These are phyloP conservation scores for Xestoiulus laeticollis DNA, from an alignment of 2,888 invertebrate species.

Conservation along the genomic window DNA sequence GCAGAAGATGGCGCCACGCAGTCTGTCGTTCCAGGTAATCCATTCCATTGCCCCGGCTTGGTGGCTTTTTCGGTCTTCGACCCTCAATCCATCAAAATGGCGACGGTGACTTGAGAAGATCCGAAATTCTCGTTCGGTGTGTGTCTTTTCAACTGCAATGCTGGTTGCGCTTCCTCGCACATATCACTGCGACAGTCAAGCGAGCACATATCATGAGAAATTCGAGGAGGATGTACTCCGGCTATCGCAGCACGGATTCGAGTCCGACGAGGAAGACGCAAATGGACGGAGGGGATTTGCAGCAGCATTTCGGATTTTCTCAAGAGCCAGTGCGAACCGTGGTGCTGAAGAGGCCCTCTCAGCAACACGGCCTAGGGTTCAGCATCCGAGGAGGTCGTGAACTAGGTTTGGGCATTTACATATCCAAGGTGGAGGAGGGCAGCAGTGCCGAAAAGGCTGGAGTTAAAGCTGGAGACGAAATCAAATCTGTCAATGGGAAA, in stretches of 20 bases:
- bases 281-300: neutral
- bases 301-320: constrained; percentile 14
- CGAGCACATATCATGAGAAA: constrained; percentile 38
- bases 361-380: constrained; percentile 55
- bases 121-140: neutral
- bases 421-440: constrained; percentile 88
- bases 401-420: constrained; percentile 71
- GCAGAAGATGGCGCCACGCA: no score
- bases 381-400: constrained; percentile 56
- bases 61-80: neutral
- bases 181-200: neutral
- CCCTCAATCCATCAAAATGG: neutral
- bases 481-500: constrained; percentile 92
- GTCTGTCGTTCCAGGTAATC: neutral
- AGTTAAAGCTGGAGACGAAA: constrained; percentile 90
- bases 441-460: constrained; percentile 89
- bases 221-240: neutral
- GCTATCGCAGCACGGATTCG: constrained; percentile 21
- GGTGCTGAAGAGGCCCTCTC: constrained; percentile 31
- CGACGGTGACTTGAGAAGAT: constrained; percentile 2
- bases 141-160: neutral
- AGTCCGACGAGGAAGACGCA: neutral
- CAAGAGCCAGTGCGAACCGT: constrained; percentile 44
- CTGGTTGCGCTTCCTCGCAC: neutral
- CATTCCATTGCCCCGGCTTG: neutral